Base-by-base conservation (phyloP, 2,113 vertebrate genomes). In the Smithornis capensis region DNA sequence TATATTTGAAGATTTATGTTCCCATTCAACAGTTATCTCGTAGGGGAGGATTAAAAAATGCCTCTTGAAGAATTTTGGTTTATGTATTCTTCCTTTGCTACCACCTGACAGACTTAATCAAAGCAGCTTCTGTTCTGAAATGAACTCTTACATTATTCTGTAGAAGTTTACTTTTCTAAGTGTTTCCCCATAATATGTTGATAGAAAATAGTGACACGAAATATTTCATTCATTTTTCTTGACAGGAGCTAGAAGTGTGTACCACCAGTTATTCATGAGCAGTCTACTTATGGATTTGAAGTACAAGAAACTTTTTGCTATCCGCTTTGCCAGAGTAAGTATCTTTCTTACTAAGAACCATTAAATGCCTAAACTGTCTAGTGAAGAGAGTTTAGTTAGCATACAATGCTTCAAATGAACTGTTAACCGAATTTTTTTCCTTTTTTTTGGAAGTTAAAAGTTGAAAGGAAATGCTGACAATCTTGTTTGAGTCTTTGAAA, bases 231-330 rank as follows among this genome's bases (percentile, higher is more conserved):
- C 22, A 9, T n/a, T 90, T 94, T 88, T 73, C 69, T 68, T 94
- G 76, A 83, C 92, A 99, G 99, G 99, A 89, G 99, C 99, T 12
- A 98, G 99, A 94, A 99, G 98, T 94, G 98, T 99, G 24, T 99
- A 99, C 97, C 99, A 99, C 93, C 99, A 99, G 97, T 97, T 99
- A 87, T 98, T 99, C 91, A 99, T 99, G 99, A 99, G 99, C 98
- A 99, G 99, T 89, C 98, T 99, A 9, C 98, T 99, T 77, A 99
- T 99, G 99, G 99, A 99, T 96, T 98, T 99, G 86, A 99, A 99
- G 85, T 99, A 99, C 93, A 99, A 99, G 98, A 99, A 99, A 92
- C 97, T 99, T 53, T 99, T 99, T 42, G 99, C 99, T 63, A 96
- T 99, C 88, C 98, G 98, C 90, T 99, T 99, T 96, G 99, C 99